Evolutionary conservation across 2,888 invertebrate genomes (phyloP).

Genomic region (Synergus gifuensis): DNA sequence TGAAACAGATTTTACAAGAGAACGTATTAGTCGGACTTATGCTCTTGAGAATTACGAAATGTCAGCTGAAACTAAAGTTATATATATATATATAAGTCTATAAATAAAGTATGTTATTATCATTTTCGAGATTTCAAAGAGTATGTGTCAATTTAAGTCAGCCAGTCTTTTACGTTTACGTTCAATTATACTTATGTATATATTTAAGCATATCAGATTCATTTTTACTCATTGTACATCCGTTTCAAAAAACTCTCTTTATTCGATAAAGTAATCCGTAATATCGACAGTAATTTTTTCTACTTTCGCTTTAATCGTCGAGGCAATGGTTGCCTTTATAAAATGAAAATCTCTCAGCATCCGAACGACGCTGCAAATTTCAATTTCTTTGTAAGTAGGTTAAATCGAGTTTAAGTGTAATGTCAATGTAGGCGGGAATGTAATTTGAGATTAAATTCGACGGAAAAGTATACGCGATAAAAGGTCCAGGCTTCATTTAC

Average conservation of each 20-base stretch:
- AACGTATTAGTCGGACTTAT: neutral
- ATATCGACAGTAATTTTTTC: constrained; percentile 13
- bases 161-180: neutral
- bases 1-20: neutral
- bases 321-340: constrained; percentile 26
- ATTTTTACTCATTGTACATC: no score
- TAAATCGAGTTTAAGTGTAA: constrained; percentile 38
- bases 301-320: constrained; percentile 22
- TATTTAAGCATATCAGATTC: neutral
- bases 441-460: constrained; percentile 37
- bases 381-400: constrained; percentile 36
- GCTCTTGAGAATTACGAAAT: neutral
- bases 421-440: constrained; percentile 38
- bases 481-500: constrained; percentile 29
- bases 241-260: neutral
- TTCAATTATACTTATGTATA: neutral
- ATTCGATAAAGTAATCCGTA: constrained; percentile 3
- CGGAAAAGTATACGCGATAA: constrained; percentile 29
- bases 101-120: no score
- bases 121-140: no score
- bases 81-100: neutral
- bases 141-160: no score
- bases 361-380: constrained; percentile 34
- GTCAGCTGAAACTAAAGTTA: neutral
- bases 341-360: constrained; percentile 30